These are phyloP conservation scores for Nothocercus nigrocapillus DNA, from an alignment of 2,113 vertebrate species.

Conservation along the genomic window DNA sequence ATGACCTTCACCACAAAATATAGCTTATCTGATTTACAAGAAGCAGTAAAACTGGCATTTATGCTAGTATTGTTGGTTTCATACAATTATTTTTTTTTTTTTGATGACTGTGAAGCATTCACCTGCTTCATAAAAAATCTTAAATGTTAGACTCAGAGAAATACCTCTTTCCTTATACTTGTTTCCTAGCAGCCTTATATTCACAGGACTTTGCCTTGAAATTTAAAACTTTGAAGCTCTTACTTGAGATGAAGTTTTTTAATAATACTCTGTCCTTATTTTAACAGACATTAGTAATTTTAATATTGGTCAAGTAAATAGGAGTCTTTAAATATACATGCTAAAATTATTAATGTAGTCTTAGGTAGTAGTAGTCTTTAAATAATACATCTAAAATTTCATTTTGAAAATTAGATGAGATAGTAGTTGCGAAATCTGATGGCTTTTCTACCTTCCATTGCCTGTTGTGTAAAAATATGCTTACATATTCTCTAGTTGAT, in stretches of 20 bases:
- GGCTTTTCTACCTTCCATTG: background rate
- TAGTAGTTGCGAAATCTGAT: background rate
- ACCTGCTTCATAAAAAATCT: background rate
- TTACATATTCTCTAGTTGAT: background rate
- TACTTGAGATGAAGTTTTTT: background rate
- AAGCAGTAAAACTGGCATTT: background rate
- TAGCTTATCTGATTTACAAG: background rate
- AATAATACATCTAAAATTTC: background rate
- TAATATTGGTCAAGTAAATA: background rate
- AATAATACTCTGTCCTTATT: background rate
- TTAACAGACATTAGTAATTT: background rate
- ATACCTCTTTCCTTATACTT: background rate
- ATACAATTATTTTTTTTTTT: background rate
- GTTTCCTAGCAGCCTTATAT: background rate
- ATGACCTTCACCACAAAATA: background rate
- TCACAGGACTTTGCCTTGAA: background rate
- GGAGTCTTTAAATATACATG: background rate
- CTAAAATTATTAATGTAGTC: background rate
- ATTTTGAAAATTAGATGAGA: background rate
- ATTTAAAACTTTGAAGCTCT: background rate
- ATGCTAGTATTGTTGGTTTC: background rate
- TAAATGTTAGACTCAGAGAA: background rate
- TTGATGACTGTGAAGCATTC: background rate
- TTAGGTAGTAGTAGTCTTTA: background rate
- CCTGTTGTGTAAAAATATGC: background rate